A percentile compares a stretch with the other conserved stretches of the same genome.
Evolutionary conservation across 2,888 invertebrate genomes (phyloP).

Genomic region (Epistrophe eligans): DNA sequence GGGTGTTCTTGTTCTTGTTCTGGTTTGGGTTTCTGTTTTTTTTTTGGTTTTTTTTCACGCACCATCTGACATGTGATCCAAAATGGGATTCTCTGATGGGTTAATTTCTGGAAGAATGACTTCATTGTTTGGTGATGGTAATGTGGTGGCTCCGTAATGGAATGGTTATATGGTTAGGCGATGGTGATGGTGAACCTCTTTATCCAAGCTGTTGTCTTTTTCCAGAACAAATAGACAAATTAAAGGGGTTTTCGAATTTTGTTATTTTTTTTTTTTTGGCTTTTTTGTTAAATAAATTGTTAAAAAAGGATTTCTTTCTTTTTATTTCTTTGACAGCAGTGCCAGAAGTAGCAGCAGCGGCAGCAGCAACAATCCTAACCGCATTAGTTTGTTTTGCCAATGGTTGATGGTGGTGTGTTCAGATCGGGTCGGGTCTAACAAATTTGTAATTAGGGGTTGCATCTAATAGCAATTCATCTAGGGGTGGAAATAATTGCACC

Average conservation of each 20-base stretch:
- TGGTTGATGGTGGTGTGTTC: constrained; percentile 51
- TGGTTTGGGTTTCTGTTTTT: constrained; percentile 18
- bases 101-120: constrained; percentile 70
- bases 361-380: constrained; percentile 46
- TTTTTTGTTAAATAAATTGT: constrained; percentile 44
- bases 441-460: constrained; percentile 66
- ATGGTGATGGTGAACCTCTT: constrained; percentile 60
- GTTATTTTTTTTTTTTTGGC: constrained; percentile 1
- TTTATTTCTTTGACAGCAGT: constrained; percentile 5
- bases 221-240: constrained; percentile 42
- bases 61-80: constrained; percentile 75
- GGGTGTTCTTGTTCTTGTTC: constrained; percentile 73
- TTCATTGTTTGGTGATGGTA: constrained; percentile 51
- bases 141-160: constrained; percentile 11
- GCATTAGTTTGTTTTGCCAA: constrained; percentile 73
- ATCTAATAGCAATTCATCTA: constrained; percentile 60
- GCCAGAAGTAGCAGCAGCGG: neutral
- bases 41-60: constrained; percentile 42
- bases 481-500: constrained; percentile 50
- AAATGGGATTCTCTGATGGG: constrained; percentile 61
- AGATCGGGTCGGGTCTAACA: constrained; percentile 27
- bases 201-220: constrained; percentile 70
- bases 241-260: constrained; percentile 41
- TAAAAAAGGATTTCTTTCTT: constrained; percentile 55
- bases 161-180: neutral